A percentile compares a stretch with the other conserved stretches of the same genome.
Conservation (phyloP, 2,888 invertebrate species). For the Hyalella azteca region DNA sequence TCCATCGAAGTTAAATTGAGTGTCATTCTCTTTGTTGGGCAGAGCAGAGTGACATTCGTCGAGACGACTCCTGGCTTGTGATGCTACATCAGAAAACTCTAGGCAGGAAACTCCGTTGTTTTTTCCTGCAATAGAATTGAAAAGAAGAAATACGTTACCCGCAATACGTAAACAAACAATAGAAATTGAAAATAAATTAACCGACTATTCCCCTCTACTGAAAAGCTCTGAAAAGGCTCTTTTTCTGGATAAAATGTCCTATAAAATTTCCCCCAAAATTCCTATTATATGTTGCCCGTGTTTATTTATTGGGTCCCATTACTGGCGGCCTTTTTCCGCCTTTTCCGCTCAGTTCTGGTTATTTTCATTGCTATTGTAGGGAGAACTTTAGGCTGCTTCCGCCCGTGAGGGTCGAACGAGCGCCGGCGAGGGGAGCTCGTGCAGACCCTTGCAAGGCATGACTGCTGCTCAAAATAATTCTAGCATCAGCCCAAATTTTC, state of each 20-base stretch:
- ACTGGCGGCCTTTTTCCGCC: slow-evolving; percentile 26
- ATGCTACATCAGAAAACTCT: background rate
- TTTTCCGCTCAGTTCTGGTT: slow-evolving; percentile 35
- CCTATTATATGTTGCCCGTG: background rate
- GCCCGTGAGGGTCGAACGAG: background rate
- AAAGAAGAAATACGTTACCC: background rate
- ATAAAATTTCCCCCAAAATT: background rate
- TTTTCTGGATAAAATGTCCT: background rate
- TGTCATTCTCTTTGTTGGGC: slow-evolving; percentile 4
- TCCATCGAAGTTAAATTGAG: slow-evolving; percentile 23
- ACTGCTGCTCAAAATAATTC: background rate
- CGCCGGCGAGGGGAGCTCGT: background rate
- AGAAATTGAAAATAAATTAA: background rate
- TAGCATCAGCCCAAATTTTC: background rate
- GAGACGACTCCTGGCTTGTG: background rate
- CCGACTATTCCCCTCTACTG: background rate
- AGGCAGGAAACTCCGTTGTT: background rate
- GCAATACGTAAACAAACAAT: background rate
- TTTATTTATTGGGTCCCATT: slow-evolving; percentile 27
- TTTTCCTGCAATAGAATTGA: background rate
- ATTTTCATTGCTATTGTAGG: slow-evolving; percentile 30
- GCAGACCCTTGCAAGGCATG: background rate
- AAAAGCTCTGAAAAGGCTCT: background rate
- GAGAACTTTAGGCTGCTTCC: slow-evolving; percentile 28
- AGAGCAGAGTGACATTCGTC: background rate